These are phyloP conservation scores for Watersipora subatra DNA, from an alignment of 1,140 invertebrate species.

Conservation along the genomic window DNA sequence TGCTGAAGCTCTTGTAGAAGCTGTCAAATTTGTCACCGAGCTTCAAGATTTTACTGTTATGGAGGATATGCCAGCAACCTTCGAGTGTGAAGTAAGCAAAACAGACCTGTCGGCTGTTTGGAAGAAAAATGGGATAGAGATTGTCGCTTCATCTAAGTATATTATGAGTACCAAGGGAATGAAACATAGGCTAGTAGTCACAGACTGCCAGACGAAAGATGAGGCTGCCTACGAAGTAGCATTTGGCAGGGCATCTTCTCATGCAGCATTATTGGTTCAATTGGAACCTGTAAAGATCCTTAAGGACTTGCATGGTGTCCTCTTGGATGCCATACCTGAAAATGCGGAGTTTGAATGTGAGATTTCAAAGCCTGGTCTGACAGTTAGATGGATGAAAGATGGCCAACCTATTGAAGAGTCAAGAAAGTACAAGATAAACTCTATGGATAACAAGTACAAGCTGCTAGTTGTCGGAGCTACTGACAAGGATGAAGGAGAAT, in stretches of 20 bases:
- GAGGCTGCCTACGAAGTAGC: background rate
- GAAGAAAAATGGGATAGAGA: constrained; percentile 1
- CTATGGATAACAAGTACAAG: constrained; percentile 45
- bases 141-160: background rate
- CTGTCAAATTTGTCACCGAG: background rate
- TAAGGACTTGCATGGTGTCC: constrained; percentile 19
- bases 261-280: constrained; percentile 10
- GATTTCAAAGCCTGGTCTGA: constrained; percentile 58
- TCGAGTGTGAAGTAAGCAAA: constrained; percentile 17
- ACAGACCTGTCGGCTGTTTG: constrained; percentile 10
- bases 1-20: background rate
- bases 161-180: background rate
- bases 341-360: constrained; percentile 30
- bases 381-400: constrained; percentile 75
- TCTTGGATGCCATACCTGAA: constrained; percentile 14
- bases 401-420: constrained; percentile 40
- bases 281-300: constrained; percentile 24
- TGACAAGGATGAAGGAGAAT: constrained; percentile 91
- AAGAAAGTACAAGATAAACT: constrained; percentile 6
- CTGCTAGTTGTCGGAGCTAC: constrained; percentile 76
- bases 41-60: background rate
- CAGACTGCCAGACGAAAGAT: constrained; percentile 10
- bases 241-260: background rate
- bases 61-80: constrained; percentile 6
- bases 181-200: constrained; percentile 6